A percentile compares a stretch with the other conserved stretches of the same genome.
Conservation (phyloP, 2,888 invertebrate genomes). For the Palloptera scutellata region DNA sequence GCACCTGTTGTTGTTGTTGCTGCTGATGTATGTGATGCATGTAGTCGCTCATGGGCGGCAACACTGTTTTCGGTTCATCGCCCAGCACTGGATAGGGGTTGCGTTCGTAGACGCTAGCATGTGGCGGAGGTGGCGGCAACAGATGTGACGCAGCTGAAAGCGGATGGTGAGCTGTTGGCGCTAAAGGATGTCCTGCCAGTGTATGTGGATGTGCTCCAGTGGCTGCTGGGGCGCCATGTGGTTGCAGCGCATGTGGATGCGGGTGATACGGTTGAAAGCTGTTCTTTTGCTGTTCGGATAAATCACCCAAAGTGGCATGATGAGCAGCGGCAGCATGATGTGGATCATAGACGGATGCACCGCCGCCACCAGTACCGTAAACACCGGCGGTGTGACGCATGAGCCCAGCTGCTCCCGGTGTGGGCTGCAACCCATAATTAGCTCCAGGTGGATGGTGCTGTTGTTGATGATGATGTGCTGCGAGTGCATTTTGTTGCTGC, state of each 20-base stretch:
- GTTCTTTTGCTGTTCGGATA: conserved; percentile 59
- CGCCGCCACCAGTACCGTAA: conserved; percentile 41
- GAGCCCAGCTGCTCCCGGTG: conserved; percentile 47
- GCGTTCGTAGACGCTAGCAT: conserved; percentile 57
- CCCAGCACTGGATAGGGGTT: conserved; percentile 50
- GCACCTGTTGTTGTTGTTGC: conserved; percentile 46
- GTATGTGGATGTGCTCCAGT: conserved; percentile 44
- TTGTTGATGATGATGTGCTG: conserved; percentile 48
- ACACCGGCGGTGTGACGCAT: conserved; percentile 53
- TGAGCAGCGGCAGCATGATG: conserved; percentile 40
- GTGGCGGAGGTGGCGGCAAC: conserved; percentile 53
- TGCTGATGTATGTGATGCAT: conserved; percentile 61
- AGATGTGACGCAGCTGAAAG: conserved; percentile 48
- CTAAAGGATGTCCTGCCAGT: conserved; percentile 46
- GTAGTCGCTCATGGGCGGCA: conserved; percentile 62
- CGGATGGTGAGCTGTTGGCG: conserved; percentile 52
- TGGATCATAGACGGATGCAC: conserved; percentile 44
- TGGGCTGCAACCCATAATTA: conserved; percentile 46
- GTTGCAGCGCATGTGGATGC: conserved; percentile 28
- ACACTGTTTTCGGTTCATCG: conserved; percentile 59
- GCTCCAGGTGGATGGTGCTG: conserved; percentile 34
- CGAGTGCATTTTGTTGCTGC: conserved; percentile 44
- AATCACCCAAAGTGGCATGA: conserved; percentile 48
- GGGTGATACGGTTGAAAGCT: conserved; percentile 60
- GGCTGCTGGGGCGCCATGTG: conserved; percentile 28